Percentiles rank a stretch among this genome's conserved stretches.
Evolutionary conservation across 2,797 vertebrate species (phyloP).

Genomic region (Anableps anableps): DNA sequence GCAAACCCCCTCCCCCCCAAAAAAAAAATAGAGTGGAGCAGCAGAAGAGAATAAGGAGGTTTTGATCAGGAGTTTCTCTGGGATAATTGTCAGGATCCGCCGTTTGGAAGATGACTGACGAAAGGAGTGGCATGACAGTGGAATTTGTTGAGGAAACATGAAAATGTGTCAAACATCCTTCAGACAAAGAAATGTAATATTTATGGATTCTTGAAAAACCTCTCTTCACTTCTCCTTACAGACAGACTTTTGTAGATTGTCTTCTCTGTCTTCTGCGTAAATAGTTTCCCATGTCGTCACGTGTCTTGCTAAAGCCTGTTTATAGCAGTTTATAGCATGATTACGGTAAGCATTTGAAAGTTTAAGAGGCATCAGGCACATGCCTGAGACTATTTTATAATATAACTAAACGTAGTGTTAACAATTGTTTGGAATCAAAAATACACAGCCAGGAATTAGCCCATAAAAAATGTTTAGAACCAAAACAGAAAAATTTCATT

Average conservation of each 20-base stretch:
- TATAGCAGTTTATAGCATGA: constrained; percentile 62
- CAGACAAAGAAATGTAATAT: constrained; percentile 81
- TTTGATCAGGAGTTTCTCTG: constrained; percentile 78
- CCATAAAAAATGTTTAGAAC: neutral
- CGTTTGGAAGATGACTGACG: constrained; percentile 79
- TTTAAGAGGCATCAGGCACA: constrained; percentile 22
- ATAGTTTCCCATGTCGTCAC: constrained; percentile 69
- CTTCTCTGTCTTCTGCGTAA: constrained; percentile 51
- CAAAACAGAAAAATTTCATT: neutral
- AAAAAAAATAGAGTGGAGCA: constrained; percentile 50
- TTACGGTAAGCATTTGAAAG: constrained; percentile 46
- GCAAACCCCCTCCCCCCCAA: constrained; percentile 9
- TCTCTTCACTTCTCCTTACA: constrained; percentile 16
- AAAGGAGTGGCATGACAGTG: constrained; percentile 77
- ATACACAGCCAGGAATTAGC: neutral
- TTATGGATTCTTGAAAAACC: constrained; percentile 75
- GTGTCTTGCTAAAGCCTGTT: constrained; percentile 56
- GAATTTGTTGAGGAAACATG: constrained; percentile 82
- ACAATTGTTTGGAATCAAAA: neutral
- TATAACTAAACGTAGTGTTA: neutral
- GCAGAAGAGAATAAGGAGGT: constrained; percentile 72
- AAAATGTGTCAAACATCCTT: constrained; percentile 80
- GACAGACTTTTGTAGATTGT: constrained; percentile 47
- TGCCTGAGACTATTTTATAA: constrained; percentile 5
- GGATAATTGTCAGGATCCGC: constrained; percentile 82